Evolutionary conservation across 2,113 vertebrate genomes (phyloP).

Genomic region (Chauna torquata): DNA sequence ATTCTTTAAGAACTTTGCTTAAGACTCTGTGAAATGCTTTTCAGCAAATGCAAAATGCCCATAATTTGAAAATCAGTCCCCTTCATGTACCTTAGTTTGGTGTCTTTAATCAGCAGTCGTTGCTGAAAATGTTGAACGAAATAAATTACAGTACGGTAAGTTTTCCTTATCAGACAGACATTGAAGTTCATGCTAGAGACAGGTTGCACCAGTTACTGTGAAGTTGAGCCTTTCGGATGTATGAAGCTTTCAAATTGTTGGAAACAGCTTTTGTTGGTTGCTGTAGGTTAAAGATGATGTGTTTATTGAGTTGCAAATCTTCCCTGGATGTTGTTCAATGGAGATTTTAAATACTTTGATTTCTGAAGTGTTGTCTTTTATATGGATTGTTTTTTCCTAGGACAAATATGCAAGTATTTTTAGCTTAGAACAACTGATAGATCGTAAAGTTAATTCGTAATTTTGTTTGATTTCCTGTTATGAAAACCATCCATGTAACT

Average conservation of each 20-base stretch:
- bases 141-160: neutral
- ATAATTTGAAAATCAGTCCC: neutral
- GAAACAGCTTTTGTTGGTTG: neutral
- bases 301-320: neutral
- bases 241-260: neutral
- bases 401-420: neutral
- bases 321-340: neutral
- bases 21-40: neutral
- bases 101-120: neutral
- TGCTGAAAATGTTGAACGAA: neutral
- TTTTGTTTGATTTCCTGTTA: neutral
- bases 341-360: neutral
- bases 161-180: neutral
- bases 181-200: neutral
- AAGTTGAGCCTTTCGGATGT: neutral
- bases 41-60: neutral
- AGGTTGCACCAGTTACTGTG: neutral
- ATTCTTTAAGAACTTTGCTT: neutral
- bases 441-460: neutral
- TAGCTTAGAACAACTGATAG: neutral
- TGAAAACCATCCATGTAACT: neutral
- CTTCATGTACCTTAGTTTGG: neutral
- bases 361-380: neutral
- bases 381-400: neutral
- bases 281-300: neutral